Evolutionary conservation across 2,113 vertebrate genomes (phyloP).

Genomic region (Tautogolabrus adspersus): DNA sequence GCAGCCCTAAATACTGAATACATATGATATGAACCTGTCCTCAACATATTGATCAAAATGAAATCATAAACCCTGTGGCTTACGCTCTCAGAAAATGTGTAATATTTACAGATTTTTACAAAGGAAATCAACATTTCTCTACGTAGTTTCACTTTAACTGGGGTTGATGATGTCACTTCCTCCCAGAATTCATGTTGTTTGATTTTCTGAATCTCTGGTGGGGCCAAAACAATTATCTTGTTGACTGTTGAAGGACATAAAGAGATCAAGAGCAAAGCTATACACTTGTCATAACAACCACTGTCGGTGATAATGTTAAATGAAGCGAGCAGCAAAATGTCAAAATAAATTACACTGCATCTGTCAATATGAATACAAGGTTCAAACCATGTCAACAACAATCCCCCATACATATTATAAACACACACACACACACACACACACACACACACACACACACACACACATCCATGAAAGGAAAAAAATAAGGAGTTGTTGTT

Average conservation of each 20-base stretch:
- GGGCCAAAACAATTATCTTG: background rate
- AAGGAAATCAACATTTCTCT: too few relatives aligned
- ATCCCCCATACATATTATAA: background rate
- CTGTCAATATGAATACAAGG: slow-evolving; percentile 38
- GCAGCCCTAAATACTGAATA: too few relatives aligned
- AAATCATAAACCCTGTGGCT: too few relatives aligned
- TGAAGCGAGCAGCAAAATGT: slow-evolving; percentile 9
- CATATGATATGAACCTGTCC: too few relatives aligned
- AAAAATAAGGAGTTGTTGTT: background rate
- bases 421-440: too few relatives aligned
- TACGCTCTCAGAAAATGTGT: too few relatives aligned
- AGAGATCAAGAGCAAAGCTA: background rate
- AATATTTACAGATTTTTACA: too few relatives aligned
- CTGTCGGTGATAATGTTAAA: slow-evolving; percentile 14
- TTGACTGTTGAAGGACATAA: background rate
- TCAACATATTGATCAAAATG: too few relatives aligned
- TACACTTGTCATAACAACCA: background rate
- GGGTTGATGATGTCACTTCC: too few relatives aligned
- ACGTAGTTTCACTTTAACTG: too few relatives aligned
- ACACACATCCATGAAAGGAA: background rate
- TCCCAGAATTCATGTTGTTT: too few relatives aligned
- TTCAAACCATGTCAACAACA: slow-evolving; percentile 13
- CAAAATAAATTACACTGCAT: slow-evolving; percentile 26
- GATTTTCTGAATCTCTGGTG: too few relatives aligned
- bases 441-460: background rate